Evolutionary conservation across 2,797 vertebrate species (phyloP), one percentile per base, ranked within the genome.

Genomic region (Esox lucius): DNA sequence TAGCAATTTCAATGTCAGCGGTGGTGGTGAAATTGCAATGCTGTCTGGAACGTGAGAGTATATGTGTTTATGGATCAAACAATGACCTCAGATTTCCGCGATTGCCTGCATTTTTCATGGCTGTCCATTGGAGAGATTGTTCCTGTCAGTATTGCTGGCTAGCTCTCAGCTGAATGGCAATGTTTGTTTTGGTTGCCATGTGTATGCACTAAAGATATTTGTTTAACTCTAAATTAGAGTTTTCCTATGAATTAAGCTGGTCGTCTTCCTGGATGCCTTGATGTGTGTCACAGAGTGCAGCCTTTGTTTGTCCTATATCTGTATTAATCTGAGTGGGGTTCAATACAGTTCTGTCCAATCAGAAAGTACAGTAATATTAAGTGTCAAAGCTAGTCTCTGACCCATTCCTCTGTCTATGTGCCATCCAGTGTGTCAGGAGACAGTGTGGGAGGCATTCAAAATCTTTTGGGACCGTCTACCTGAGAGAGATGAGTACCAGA

Each of bases 391-490:
- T 67, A 75, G 26, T 65, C 11, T 70, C 39, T 48, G n/a, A 68
- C 28, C 28, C 51, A 56, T 15, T 24, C 31, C 13, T 64, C 12
- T 69, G 39, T 35, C 35, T 78, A 28, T 78, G 48, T 78, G 28
- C 67, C 73, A 51, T 72, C 71, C 75, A 99, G 98, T 98, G 76
- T 99, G 98, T 85, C 98, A 99, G 91, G 98, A 99, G 91, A 96
- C 95, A 0, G 91, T 98, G 31, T 99, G 97, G 97, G 98, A 99
- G 84, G 96, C 96, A 64, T 99, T 96, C 80, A 97, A 95, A 88
- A 95, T 96, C 24, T 99, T 99, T 90, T 98, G 95, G 97, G 96
- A 97, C 81, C 94, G 95, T 39, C 91, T 98, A 31, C 98, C 98
- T 0, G 94, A 94, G 75, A 91, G 22, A 65, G 93, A 95, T 0